Percentiles rank a stretch among this genome's conserved stretches.
These are phyloP conservation scores for Tolypeutes matacus DNA, from an alignment of 2,797 vertebrate species.

Conservation along the genomic window DNA sequence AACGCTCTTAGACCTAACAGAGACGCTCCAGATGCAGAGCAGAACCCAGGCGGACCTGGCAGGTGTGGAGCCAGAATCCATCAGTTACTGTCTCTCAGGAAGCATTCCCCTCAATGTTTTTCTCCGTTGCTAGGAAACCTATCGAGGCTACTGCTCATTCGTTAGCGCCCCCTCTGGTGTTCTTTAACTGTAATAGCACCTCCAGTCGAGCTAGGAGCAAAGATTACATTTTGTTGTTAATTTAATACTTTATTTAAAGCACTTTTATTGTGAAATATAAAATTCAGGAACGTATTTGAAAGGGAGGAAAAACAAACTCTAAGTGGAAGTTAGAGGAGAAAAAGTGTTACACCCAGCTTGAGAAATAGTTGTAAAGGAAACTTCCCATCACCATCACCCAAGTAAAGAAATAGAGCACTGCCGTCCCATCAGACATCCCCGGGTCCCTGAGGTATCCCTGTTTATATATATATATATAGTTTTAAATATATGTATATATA, in stretches of 20 bases:
- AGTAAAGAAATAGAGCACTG: background rate
- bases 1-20: background rate
- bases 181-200: background rate
- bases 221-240: background rate
- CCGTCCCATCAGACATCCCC: background rate
- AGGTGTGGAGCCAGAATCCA: background rate
- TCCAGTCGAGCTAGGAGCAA: background rate
- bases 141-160: background rate
- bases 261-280: slow-evolving; percentile 41
- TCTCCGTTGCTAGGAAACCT: slow-evolving; percentile 69
- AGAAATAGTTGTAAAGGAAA: background rate
- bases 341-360: background rate
- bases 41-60: background rate
- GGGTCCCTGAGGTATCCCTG: background rate
- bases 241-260: background rate
- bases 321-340: too few species aligned
- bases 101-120: background rate
- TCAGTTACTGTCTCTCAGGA: background rate
- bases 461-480: background rate
- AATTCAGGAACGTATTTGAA: slow-evolving; percentile 9
- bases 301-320: too few species aligned
- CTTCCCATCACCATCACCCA: background rate
- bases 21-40: background rate
- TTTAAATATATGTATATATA: background rate
- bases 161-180: slow-evolving; percentile 65